Conservation (phyloP, 2,888 invertebrate genomes). For the Drosophila hawaiiensis region DNA sequence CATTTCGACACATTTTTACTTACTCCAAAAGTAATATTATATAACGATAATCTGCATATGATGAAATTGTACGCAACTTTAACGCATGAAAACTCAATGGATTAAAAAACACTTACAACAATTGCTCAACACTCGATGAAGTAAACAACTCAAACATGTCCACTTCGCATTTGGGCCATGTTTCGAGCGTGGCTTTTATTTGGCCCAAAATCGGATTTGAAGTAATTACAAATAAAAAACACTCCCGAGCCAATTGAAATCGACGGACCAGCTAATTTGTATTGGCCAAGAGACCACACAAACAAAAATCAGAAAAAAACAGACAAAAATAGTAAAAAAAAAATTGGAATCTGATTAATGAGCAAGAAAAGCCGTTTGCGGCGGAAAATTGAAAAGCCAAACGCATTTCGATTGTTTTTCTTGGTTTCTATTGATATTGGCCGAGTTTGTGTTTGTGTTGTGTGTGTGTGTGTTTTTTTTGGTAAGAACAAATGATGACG, state of each 20-base stretch:
- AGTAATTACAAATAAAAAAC: constrained; percentile 6
- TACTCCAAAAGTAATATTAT: background rate
- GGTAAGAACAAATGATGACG: constrained; percentile 73
- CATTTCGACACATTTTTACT: background rate
- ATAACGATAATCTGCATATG: constrained; percentile 13
- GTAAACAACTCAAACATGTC: constrained; percentile 13
- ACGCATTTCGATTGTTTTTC: constrained; percentile 38
- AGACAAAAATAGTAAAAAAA: background rate
- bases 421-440: constrained; percentile 53
- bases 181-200: constrained; percentile 21
- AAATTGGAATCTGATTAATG: constrained; percentile 59
- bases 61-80: constrained; percentile 12
- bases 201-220: constrained; percentile 23
- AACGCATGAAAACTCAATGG: constrained; percentile 1
- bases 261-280: constrained; percentile 38
- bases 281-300: constrained; percentile 40
- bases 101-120: constrained; percentile 22
- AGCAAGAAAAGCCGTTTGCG: constrained; percentile 40
- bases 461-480: background rate
- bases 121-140: constrained; percentile 28
- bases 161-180: constrained; percentile 20
- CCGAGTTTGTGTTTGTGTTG: constrained; percentile 42
- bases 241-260: constrained; percentile 8
- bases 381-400: constrained; percentile 73
- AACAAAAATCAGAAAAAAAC: constrained; percentile 20